Base-by-base conservation (phyloP, 2,797 vertebrate genomes). In the Schizopygopsis malacanthus region DNA sequence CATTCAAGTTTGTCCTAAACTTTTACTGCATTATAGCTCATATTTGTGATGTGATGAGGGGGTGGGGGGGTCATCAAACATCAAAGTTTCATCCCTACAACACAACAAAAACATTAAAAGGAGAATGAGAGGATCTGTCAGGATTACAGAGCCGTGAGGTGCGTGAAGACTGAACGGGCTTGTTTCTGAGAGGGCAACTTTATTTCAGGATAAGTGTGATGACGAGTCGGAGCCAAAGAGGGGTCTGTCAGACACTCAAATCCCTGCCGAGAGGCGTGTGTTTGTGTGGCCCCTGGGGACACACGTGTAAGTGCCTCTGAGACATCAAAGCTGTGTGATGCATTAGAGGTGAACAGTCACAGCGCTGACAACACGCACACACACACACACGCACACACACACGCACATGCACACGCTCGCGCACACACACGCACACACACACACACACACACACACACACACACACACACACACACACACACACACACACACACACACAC, bases 261-360 rank as follows among this genome's bases (percentile, higher is more conserved):
- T 79, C 76, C 73, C 82, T 67, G 61, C 0, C 0, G 82, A 69
- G 33, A 77, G 72, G 54, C n/a, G 5, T 12, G 9, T 59, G 18
- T 28, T 54, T 63, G 78, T 39, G 80, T 81, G 61, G 67, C 54
- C 65, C 37, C 25, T 22, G 63, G 47, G 61, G 63, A 79, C 39
- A 28, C 65, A 71, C 25, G 52, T 85, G 45, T 79, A 67, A 76
- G 75, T 79, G 76, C 75, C 59, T 79, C 43, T 79, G 85, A 87
- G 86, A 86, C 79, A 87, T 87, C 81, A 87, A 87, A 87, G 85
- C 61, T 15, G 7, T 79, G 63, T 71, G 76, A 79, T 79, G 50
- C 41, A 28, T 71, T 39, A 79, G 39, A 85, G 39, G 52, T 85
- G 83, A 85, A 69, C 52, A 84, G 47, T 43, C 65, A 45, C 63